Evolutionary conservation across 2,888 invertebrate species (phyloP), one percentile per base, ranked within the genome.

Genomic region (Tineola bisselliella): DNA sequence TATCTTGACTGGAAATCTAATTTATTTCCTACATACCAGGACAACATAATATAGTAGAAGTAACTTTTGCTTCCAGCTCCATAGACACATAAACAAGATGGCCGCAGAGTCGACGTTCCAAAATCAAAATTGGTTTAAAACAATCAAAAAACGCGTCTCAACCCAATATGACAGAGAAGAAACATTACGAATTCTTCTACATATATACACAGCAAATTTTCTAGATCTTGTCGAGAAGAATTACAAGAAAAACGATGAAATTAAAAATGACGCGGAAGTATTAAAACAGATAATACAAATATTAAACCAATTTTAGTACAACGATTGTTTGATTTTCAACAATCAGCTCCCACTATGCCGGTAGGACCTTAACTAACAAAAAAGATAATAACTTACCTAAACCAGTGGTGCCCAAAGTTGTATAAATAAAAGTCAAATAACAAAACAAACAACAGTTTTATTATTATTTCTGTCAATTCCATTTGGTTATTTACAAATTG

Each of bases 121-220:
- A 1, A 66, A 69, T 0, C 83, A 81, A 60, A 66, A 64, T 0
- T 83, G 81, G 82, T 77, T 69, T 13, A 66, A 6, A 77, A 80
- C 18, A 59, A 84, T 0, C 77, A 76, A 33, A 63, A 66, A 72
- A 0, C 38, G 80, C 2, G 0, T 80, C 77, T 59, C 30, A 84
- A 0, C 64, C 63, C 4, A 60, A 65, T 0, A 64, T 68, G 0
- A 63, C 64, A 0, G 65, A 1, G 73, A 71, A n/a, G 63, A 69
- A 3, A 43, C 73, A 0, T 61, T 77, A 0, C 70, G 72, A 64
- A 11, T 82, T 0, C 19, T 82, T 0, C 63, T 84, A 0, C 86
- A 86, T 63, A 10, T 84, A 0, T 63, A 66, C 0, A 62, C 71
- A 0, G 61, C 71, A 1, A 75, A 72, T 64, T 62, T 84, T 0